phyloP scores from a whole-genome alignment of 2,797 vertebrate species.

The Pseudochirops corinnae region DNA sequence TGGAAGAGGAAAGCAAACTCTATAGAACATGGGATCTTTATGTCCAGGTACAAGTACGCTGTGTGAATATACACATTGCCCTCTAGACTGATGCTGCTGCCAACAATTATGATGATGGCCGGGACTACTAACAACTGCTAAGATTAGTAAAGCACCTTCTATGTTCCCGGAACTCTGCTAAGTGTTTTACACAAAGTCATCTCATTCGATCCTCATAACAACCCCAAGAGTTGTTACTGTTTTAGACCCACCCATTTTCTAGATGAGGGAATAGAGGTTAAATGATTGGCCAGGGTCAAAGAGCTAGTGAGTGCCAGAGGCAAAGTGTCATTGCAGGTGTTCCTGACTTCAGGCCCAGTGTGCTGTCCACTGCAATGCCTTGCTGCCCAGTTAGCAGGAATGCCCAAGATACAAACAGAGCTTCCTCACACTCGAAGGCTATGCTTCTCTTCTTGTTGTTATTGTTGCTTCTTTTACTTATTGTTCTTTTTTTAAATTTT shows the following conservation, averaged over 20 bases:
- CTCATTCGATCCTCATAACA: neutral
- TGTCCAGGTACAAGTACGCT: too few species aligned
- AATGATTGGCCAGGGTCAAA: neutral
- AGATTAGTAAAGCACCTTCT: neutral
- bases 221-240: neutral
- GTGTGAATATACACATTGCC: neutral
- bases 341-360: neutral
- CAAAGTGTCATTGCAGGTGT: neutral
- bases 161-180: neutral
- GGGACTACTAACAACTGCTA: neutral
- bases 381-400: fast-evolving
- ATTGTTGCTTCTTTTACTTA: neutral
- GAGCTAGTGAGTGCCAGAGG: too few species aligned
- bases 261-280: neutral
- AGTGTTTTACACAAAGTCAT: neutral
- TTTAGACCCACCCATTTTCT: neutral
- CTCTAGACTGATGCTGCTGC: neutral
- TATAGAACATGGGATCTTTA: fast-evolving
- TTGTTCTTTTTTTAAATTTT: neutral
- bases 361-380: fast-evolving
- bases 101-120: neutral
- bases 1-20: neutral
- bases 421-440: neutral
- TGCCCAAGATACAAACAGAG: fast-evolving
- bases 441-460: neutral